Conservation (phyloP, 2,888 invertebrate species). For the Leptopilina myrica region DNA sequence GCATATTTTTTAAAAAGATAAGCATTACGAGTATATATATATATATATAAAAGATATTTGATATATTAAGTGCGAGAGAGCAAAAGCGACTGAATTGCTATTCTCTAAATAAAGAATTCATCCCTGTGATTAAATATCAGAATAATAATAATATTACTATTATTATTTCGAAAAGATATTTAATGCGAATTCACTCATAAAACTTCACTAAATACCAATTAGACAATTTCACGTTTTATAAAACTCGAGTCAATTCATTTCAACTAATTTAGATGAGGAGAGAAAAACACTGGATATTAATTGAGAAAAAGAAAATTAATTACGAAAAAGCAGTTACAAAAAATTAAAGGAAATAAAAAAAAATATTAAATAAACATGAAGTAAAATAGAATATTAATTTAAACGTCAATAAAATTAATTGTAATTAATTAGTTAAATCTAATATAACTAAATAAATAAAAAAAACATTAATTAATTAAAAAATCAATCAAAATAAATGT, state of each 20-base stretch:
- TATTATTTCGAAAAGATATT: neutral
- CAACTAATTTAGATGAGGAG: neutral
- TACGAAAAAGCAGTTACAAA: no score
- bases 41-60: constrained; percentile 1
- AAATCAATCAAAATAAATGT: no score
- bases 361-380: no score
- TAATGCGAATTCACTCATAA: neutral
- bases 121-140: neutral
- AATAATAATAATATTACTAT: neutral
- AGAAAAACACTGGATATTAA: neutral
- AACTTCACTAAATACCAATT: constrained; percentile 9
- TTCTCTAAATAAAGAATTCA: neutral
- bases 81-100: neutral
- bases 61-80: constrained; percentile 22
- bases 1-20: constrained; percentile 6
- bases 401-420: no score
- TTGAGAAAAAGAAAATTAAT: neutral
- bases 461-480: no score
- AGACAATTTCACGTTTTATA: constrained; percentile 22
- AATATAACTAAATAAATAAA: no score
- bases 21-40: neutral
- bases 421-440: no score
- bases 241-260: neutral
- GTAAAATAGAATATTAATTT: no score
- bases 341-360: no score